Evolutionary conservation across 2,888 invertebrate genomes (phyloP).

Genomic region (Aphodius sticticus): DNA sequence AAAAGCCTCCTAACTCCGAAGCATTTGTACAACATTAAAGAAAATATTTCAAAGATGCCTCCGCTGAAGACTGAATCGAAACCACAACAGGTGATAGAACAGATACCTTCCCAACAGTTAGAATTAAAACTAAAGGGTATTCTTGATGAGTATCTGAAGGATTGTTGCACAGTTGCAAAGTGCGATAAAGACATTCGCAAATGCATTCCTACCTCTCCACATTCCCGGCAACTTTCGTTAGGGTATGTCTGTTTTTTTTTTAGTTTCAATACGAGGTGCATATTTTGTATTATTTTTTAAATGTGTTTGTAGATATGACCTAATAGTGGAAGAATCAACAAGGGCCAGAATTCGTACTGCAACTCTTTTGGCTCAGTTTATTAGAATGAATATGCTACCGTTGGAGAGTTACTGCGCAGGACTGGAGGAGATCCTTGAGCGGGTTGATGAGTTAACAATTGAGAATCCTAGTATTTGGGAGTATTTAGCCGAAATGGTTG

Average conservation of each 20-base stretch:
- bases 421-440: neutral
- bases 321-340: neutral
- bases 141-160: neutral
- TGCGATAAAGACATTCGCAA: neutral
- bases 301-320: constrained; percentile 29
- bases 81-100: neutral
- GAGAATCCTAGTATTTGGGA: neutral
- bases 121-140: neutral
- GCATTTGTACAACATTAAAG: neutral
- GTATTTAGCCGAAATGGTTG: neutral
- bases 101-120: neutral
- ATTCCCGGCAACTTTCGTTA: neutral
- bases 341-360: neutral
- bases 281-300: too few relatives aligned
- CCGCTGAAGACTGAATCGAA: neutral
- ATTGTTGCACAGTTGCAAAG: neutral
- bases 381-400: neutral
- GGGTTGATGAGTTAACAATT: neutral
- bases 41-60: neutral
- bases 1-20: too few relatives aligned
- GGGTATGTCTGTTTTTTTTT: neutral
- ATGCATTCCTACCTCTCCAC: neutral
- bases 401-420: neutral
- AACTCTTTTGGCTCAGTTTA: neutral
- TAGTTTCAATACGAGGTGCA: neutral